phyloP scores from a whole-genome alignment of 2,888 invertebrate genomes.

The Orchesella flavescens region DNA sequence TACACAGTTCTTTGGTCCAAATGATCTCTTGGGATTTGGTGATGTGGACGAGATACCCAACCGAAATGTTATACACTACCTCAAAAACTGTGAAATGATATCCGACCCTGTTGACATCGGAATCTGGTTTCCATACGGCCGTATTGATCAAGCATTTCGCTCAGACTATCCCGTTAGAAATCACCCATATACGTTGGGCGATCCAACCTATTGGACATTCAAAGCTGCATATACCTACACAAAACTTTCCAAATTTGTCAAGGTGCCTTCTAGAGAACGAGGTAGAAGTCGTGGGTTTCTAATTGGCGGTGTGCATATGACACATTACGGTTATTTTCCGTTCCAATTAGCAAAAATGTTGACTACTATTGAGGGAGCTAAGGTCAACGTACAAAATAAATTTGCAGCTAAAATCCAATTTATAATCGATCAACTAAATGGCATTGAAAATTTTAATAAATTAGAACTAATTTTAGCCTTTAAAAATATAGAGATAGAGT shows the following conservation, averaged over 20 bases:
- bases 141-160: slow-evolving; percentile 4
- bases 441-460: not conserved
- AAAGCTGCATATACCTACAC: not conserved
- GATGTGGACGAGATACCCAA: slow-evolving; percentile 37
- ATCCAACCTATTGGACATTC: slow-evolving; percentile 53
- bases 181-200: slow-evolving; percentile 39
- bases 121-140: slow-evolving; percentile 44
- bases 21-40: slow-evolving; percentile 52
- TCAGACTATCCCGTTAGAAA: slow-evolving; percentile 36
- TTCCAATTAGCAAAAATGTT: slow-evolving; percentile 32
- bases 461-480: not conserved
- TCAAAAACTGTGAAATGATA: slow-evolving; percentile 28
- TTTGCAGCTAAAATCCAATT: not conserved
- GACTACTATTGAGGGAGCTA: not conserved
- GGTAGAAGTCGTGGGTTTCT: slow-evolving; percentile 28
- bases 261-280: slow-evolving; percentile 22
- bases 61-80: slow-evolving; percentile 7
- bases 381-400: not conserved
- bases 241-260: not conserved
- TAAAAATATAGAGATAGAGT: not conserved
- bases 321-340: slow-evolving; percentile 43
- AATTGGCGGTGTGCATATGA: slow-evolving; percentile 56
- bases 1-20: slow-evolving; percentile 11
- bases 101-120: slow-evolving; percentile 41
- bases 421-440: not conserved